Percentiles rank a stretch among this genome's conserved stretches.
Evolutionary conservation across 2,888 invertebrate genomes (phyloP).

Genomic region (Cyclophora punctaria): DNA sequence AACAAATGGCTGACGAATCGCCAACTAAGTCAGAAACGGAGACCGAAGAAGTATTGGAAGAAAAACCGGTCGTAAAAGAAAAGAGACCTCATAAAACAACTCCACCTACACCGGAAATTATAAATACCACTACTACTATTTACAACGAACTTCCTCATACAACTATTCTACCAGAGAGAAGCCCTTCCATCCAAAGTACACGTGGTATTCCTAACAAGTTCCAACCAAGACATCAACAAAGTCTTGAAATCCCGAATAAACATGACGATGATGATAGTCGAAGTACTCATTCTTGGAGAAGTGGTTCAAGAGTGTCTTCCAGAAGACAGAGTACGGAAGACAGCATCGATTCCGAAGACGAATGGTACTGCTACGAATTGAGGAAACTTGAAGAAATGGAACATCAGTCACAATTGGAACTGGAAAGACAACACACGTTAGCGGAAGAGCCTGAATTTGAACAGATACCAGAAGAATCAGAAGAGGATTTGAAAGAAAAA

Average conservation of each 20-base stretch:
- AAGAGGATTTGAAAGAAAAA: constrained; percentile 82
- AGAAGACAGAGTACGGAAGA: constrained; percentile 93
- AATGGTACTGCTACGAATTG: constrained; percentile 93
- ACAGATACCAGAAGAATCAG: constrained; percentile 70
- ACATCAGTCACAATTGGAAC: constrained; percentile 80
- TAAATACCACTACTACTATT: constrained; percentile 40
- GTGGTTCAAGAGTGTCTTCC: constrained; percentile 89
- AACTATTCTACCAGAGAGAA: constrained; percentile 72
- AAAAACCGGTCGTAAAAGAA: constrained; percentile 37
- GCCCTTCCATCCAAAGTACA: constrained; percentile 78
- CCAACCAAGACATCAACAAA: constrained; percentile 82
- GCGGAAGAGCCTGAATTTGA: constrained; percentile 77
- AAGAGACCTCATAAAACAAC: constrained; percentile 39
- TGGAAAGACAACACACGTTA: constrained; percentile 76
- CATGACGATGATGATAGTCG: constrained; percentile 88
- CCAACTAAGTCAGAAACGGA: constrained; percentile 50
- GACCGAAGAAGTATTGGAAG: constrained; percentile 36
- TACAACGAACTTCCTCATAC: constrained; percentile 60
- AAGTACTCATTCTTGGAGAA: constrained; percentile 91
- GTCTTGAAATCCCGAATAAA: constrained; percentile 85
- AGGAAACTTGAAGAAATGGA: constrained; percentile 91
- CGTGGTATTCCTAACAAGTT: constrained; percentile 76
- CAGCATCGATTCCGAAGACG: constrained; percentile 94
- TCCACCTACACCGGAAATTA: constrained; percentile 55
- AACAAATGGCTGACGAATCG: constrained; percentile 74